Base-by-base conservation (phyloP, 2,113 vertebrate genomes). In the Sprattus sprattus region DNA sequence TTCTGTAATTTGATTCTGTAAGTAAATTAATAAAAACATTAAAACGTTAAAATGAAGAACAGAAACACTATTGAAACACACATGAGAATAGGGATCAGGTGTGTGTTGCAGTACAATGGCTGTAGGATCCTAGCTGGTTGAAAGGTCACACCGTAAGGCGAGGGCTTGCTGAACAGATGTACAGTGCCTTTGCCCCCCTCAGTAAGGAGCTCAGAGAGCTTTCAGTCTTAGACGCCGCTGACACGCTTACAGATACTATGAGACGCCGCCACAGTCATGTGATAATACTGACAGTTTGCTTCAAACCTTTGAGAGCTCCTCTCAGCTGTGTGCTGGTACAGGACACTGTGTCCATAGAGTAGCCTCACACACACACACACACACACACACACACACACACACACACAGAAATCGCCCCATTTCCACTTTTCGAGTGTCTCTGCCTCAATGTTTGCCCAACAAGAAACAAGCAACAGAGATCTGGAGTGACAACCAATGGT, bases 111-210 rank as follows among this genome's bases (percentile, higher is more conserved):
- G 64, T 71, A 32, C 32, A 71, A 71, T 71, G 25, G 13, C 10
- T 10, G 81, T 75, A 82, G 83, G 82, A 87, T 45, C 83, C 83
- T 50, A 82, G 88, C 82, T 81, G 82, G 86, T 81, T 28, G 44
- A 71, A 87, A 86, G 91, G 91, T 92, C 90, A 90, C 88, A 87
- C 83, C 84, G 91, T 89, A 89, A 89, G 84, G 88, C 90, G 83
- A 90, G 84, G 91, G 92, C 88, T 89, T 91, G 86, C 92, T 94
- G 93, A 94, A 92, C 92, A 94, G 93, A 95, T 95, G 93, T 88
- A 92, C 88, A 85, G 83, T 92, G 91, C 91, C 92, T 93, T 92
- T 91, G 90, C 91, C 90, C 89, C 88, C 88, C 71, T 84, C 39
- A 39, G 39, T 90, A 91, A 90, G 85, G 90, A 85, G 83, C 89